Conservation (phyloP, 2,888 invertebrate genomes). For the Sarcophaga rosellei region DNA sequence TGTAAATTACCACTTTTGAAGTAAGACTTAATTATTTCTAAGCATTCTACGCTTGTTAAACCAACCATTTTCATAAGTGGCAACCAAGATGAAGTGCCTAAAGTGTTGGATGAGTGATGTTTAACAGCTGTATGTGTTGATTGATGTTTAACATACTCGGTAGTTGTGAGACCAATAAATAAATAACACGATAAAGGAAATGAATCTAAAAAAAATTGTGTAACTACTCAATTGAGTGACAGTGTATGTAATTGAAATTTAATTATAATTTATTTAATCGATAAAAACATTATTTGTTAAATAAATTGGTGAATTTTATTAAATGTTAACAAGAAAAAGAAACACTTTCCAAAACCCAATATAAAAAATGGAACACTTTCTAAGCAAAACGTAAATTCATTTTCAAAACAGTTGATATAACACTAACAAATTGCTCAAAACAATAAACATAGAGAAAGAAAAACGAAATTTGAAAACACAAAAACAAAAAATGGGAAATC, state of each 20-base stretch:
- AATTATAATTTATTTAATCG: background rate
- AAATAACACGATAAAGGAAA: too few species aligned
- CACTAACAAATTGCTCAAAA: constrained; percentile 47
- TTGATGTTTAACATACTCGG: too few species aligned
- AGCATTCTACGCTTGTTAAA: too few species aligned
- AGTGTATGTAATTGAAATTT: background rate
- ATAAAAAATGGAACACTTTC: background rate
- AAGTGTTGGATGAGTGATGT: too few species aligned
- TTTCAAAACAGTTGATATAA: constrained; percentile 8
- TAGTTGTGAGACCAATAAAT: too few species aligned
- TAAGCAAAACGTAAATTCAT: background rate
- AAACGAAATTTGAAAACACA: constrained; percentile 15
- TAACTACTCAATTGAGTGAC: too few species aligned
- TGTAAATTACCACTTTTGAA: too few species aligned
- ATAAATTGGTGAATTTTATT: constrained; percentile 45
- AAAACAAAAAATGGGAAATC: constrained; percentile 17
- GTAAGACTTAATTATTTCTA: too few species aligned
- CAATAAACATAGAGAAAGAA: constrained; percentile 11
- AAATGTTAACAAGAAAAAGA: constrained; percentile 27
- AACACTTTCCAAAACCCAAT: constrained; percentile 6
- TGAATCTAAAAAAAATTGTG: too few species aligned
- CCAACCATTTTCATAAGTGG: too few species aligned
- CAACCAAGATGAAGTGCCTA: too few species aligned
- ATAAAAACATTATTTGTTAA: constrained; percentile 29
- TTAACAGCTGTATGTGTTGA: too few species aligned